A percentile compares a stretch with the other conserved stretches of the same genome.
Conservation (phyloP, 2,888 invertebrate species). For the Idaea straminata region DNA sequence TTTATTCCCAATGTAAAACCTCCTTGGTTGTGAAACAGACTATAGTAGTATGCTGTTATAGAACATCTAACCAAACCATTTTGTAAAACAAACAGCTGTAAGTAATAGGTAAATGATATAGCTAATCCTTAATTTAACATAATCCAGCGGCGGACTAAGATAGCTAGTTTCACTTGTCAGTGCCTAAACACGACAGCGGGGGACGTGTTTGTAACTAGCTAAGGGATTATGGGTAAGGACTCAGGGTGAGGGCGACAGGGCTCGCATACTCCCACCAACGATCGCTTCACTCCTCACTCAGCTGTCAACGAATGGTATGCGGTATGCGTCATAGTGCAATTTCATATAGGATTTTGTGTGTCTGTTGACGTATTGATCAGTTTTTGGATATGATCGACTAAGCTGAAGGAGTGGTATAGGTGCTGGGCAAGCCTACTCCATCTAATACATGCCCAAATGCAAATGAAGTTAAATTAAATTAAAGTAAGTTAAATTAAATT, state of each 20-base stretch:
- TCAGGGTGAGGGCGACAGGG: background rate
- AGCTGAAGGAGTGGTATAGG: too few relatives aligned
- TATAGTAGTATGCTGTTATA: too few relatives aligned
- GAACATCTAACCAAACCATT: background rate
- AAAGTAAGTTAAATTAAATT: too few relatives aligned
- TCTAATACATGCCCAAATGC: too few relatives aligned
- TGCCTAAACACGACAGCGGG: conserved; percentile 8
- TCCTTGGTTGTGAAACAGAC: too few relatives aligned
- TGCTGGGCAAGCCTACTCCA: too few relatives aligned
- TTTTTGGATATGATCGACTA: too few relatives aligned
- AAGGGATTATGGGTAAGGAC: conserved; percentile 8
- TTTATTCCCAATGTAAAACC: too few relatives aligned
- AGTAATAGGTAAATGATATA: conserved; percentile 2
- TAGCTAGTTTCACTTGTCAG: background rate
- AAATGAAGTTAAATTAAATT: too few relatives aligned
- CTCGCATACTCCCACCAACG: background rate
- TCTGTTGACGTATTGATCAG: too few relatives aligned
- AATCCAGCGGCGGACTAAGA: background rate
- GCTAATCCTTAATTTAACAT: conserved; percentile 3
- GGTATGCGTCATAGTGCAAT: background rate
- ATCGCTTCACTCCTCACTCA: background rate
- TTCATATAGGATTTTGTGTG: too few relatives aligned
- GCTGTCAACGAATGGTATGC: background rate
- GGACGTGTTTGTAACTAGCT: conserved; percentile 17
- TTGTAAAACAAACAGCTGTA: background rate